phyloP scores from a whole-genome alignment of 2,113 vertebrate species.

The Bujurquina vittata region DNA sequence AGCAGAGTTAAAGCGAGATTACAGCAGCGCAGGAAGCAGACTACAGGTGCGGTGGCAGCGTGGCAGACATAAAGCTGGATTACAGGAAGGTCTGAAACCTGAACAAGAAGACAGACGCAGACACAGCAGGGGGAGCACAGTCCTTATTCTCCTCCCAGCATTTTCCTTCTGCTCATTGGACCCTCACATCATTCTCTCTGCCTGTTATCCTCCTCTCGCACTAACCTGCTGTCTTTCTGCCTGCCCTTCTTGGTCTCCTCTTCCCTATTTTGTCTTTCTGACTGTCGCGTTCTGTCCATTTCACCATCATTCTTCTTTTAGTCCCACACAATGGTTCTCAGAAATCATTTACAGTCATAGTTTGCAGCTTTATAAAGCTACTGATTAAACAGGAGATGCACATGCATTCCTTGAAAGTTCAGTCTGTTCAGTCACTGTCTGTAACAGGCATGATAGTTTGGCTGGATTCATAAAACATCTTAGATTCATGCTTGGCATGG shows the following conservation, averaged over 20 bases:
- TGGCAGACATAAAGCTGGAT: slow-evolving; percentile 62
- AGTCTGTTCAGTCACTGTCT: not conserved
- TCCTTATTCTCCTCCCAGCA: not conserved
- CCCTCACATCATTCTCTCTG: not conserved
- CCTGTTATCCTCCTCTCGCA: not conserved
- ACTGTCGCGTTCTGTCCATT: not conserved
- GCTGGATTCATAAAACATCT: slow-evolving; percentile 1
- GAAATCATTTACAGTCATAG: not conserved
- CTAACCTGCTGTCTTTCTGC: no score
- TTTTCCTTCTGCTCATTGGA: not conserved
- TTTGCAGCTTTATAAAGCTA: not conserved
- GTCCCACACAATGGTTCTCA: not conserved
- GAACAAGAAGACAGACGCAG: slow-evolving; percentile 10
- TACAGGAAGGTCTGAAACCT: slow-evolving; percentile 54
- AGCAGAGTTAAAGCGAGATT: slow-evolving; percentile 51
- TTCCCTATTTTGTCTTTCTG: not conserved
- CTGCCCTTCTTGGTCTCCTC: rapidly evolving
- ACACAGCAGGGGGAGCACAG: not conserved
- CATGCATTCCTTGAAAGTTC: not conserved
- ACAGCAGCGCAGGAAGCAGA: slow-evolving; percentile 51
- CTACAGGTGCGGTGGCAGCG: slow-evolving; percentile 57
- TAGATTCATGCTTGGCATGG: not conserved
- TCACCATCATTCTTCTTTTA: not conserved
- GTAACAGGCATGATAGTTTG: not conserved
- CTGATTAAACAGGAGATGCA: rapidly evolving